A percentile compares a stretch with the other conserved stretches of the same genome.
phyloP scores from a whole-genome alignment of 2,113 vertebrate species.

The Caranx ignobilis region DNA sequence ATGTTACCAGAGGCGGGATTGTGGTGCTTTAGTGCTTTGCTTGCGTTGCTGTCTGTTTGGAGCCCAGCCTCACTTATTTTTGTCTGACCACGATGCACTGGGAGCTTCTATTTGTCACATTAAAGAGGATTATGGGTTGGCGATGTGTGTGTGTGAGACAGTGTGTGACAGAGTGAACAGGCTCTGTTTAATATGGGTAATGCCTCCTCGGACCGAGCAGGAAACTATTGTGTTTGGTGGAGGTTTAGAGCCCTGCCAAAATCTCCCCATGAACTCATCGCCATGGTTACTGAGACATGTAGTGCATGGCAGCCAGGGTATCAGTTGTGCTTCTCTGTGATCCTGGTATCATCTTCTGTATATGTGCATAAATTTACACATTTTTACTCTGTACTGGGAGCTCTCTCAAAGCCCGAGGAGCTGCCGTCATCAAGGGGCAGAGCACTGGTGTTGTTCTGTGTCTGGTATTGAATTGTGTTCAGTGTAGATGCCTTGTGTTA shows the following conservation, averaged over 20 bases:
- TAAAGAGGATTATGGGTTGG: slow-evolving; percentile 75
- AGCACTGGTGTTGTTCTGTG: not conserved
- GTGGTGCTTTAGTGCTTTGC: not conserved
- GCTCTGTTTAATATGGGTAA: slow-evolving; percentile 72
- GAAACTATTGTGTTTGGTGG: slow-evolving; percentile 62
- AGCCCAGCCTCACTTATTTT: slow-evolving; percentile 9
- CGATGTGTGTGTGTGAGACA: slow-evolving; percentile 30
- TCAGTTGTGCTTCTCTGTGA: slow-evolving; percentile 2
- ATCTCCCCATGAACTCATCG: slow-evolving; percentile 43
- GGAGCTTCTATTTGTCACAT: slow-evolving; percentile 51
- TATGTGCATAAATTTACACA: slow-evolving; percentile 40
- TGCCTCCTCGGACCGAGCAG: slow-evolving; percentile 46
- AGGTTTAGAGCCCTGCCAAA: slow-evolving; percentile 59
- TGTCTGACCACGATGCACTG: slow-evolving; percentile 22
- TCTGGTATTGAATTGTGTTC: not conserved
- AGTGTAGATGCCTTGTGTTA: not conserved
- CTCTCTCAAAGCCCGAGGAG: not conserved
- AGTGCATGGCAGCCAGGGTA: slow-evolving; percentile 19
- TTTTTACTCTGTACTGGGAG: slow-evolving; percentile 1
- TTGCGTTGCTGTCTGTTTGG: not conserved
- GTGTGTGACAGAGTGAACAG: slow-evolving; percentile 40
- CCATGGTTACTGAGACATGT: slow-evolving; percentile 55
- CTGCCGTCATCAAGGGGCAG: not conserved
- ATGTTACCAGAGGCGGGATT: not conserved
- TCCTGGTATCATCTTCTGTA: slow-evolving; percentile 15